Evolutionary conservation across 2,888 invertebrate species (phyloP), one percentile per base, ranked within the genome.

Genomic region (Cryptus armator): DNA sequence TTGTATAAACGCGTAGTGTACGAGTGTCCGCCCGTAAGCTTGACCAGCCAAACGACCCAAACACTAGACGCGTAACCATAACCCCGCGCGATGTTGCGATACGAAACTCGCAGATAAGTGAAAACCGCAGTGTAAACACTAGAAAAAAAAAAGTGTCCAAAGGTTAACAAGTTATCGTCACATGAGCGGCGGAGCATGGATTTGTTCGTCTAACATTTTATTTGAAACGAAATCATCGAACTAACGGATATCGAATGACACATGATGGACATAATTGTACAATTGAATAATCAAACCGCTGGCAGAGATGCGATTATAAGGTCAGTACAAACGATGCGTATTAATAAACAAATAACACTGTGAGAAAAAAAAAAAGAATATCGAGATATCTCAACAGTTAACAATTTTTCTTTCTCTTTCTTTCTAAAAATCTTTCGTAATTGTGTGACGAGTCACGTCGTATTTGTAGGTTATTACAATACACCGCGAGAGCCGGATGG

Each of bases 401-500:
- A 24, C 2, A 24, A 24, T 24, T 0, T 24, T 24, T 24, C 24
- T 24, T 24, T 24, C 24, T 24, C 24, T 24, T 24, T 3, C 24
- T 24, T 24, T 24, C 24, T 24, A 14, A 6, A 46, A 81, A 81
- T 84, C 74, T 80, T 19, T 24, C 24, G 3, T 24, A 24, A 24
- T 24, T 24, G 2, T 77, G 86, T 37, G 37, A 7, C 37, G 48
- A 48, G 12, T 48, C 12, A 48, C 48, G 10, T 48, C 12, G 6
- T 5, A 7, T 48, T 94, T 95, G n/a, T 93, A 98, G 98, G 90
- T 95, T 98, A 80, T 93, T 97, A 43, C 98, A 98, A 93, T 98
- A 98, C 94, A 95, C 96, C 29, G 97, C 97, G 91, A 95, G 97
- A 85, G 95, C 97, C 46, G 93, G 97, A 85, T 98, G 98, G 97